Base-by-base conservation (phyloP, 2,888 invertebrate species). In the Lampropteryx suffumata region DNA sequence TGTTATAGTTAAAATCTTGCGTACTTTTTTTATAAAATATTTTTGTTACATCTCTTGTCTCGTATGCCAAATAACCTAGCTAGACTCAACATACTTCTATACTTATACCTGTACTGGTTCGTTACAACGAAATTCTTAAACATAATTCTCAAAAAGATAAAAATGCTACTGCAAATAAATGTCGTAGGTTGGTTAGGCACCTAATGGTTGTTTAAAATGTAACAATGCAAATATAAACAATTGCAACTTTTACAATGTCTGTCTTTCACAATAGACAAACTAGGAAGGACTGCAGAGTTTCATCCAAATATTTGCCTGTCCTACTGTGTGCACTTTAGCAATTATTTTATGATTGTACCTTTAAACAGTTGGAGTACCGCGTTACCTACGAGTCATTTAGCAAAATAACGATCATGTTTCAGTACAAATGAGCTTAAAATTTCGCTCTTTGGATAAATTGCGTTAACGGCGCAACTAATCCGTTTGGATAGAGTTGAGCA, bases 401-500 rank as follows among this genome's bases (percentile, higher is more conserved):
- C 42, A 47, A 17, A 40, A 33, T 29, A 40, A 17, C 34, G 40
- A 43, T 49, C 27, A 44, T 37, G 44, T 29, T 48, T 28, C 17
- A 46, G 14, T 45, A 45, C 50, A 37, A 47, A 47, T 35, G 29
- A 39, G 50, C 47, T 56, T 56, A 54, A 49, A 49, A 46, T 50
- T 33, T 30, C 36, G 50, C 42, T 44, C 39, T 30, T 27, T 13
- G 47, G 39, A 50, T 42, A 55, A 45, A 58, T 72, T 69, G 63
- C 71, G 59, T 66, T 73, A 69, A 69, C 65, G 64, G 69, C 62
- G 62, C 71, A 73, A 57, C 57, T 84, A 86, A 87, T 83, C 84
- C 82, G 53, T 73, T 72, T 71, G 67, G 73, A 84, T 81, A 66
- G 79, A 83, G 81, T 76, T 79, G 70, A 68, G 71, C 67, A 71